These are phyloP conservation scores for Octopus bimaculoides DNA, from an alignment of 1,140 invertebrate species.

Conservation along the genomic window DNA sequence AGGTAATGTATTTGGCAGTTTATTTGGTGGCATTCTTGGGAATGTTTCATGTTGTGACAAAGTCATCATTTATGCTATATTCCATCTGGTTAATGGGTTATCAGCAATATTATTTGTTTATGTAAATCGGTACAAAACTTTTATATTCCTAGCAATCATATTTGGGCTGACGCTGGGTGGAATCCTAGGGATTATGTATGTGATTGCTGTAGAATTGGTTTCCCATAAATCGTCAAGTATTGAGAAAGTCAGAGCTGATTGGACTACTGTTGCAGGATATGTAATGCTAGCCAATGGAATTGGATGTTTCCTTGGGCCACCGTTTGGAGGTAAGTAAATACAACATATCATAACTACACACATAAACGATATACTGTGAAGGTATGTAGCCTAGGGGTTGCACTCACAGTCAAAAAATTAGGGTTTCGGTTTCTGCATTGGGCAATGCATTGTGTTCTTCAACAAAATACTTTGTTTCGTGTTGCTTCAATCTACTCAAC, in stretches of 20 bases:
- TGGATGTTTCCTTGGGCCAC: constrained; percentile 43
- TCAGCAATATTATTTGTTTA: constrained; percentile 25
- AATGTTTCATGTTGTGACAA: constrained; percentile 35
- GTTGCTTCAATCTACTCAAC: too few relatives aligned
- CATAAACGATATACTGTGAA: too few relatives aligned
- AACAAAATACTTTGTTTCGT: too few relatives aligned
- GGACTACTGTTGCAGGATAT: constrained; percentile 44
- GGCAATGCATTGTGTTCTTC: too few relatives aligned
- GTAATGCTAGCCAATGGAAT: constrained; percentile 49
- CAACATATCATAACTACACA: too few relatives aligned
- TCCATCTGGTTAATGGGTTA: constrained; percentile 36
- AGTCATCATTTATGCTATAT: constrained; percentile 31
- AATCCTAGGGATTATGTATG: constrained; percentile 40
- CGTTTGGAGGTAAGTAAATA: constrained; percentile 40
- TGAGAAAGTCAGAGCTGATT: constrained; percentile 16
- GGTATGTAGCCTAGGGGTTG: too few relatives aligned
- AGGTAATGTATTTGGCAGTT: constrained; percentile 37
- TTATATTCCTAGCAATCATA: constrained; percentile 20
- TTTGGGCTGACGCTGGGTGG: constrained; percentile 42
- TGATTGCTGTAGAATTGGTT: constrained; percentile 42
- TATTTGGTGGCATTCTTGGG: constrained; percentile 38
- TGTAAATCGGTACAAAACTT: constrained; percentile 21
- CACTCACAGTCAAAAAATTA: too few relatives aligned
- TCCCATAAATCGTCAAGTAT: constrained; percentile 20
- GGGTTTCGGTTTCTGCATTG: too few relatives aligned